These are phyloP conservation scores for Esox niger DNA, from an alignment of 2,113 vertebrate genomes.

Conservation along the genomic window DNA sequence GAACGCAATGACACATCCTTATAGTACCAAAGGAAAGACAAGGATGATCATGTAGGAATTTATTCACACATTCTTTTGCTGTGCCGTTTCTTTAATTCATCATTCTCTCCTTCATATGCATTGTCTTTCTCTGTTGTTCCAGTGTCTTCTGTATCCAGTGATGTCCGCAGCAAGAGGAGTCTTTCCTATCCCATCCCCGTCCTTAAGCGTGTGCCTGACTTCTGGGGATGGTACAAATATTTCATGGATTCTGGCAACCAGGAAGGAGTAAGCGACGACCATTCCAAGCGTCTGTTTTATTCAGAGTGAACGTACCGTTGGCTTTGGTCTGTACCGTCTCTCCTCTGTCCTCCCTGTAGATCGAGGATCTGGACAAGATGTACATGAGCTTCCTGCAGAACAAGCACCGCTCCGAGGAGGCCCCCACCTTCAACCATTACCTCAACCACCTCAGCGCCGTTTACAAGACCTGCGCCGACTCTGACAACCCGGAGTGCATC, in stretches of 20 bases:
- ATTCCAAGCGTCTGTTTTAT: slow-evolving; percentile 9
- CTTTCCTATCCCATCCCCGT: slow-evolving; percentile 50
- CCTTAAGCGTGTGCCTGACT: slow-evolving; percentile 65
- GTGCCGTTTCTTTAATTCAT: too few species aligned
- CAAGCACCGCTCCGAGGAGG: slow-evolving; percentile 72
- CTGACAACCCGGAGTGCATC: slow-evolving; percentile 75
- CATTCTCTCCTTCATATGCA: too few species aligned
- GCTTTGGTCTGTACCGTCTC: too few species aligned
- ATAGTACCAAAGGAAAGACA: background rate
- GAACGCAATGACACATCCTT: too few species aligned
- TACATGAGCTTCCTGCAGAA: slow-evolving; percentile 74
- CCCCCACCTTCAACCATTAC: slow-evolving; percentile 68
- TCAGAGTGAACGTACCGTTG: background rate
- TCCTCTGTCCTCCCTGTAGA: slow-evolving; percentile 36
- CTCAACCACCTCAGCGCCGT: slow-evolving; percentile 72
- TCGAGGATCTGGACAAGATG: slow-evolving; percentile 73
- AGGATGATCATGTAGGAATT: too few species aligned
- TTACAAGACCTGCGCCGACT: slow-evolving; percentile 73
- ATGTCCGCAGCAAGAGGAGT: slow-evolving; percentile 69
- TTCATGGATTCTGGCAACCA: slow-evolving; percentile 74
- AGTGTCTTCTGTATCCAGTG: slow-evolving; percentile 40
- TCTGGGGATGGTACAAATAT: slow-evolving; percentile 78
- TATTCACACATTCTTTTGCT: too few species aligned
- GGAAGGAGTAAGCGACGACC: slow-evolving; percentile 71
- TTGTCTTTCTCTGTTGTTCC: background rate